Conservation (phyloP, 2,113 vertebrate genomes). For the Meles meles region DNA sequence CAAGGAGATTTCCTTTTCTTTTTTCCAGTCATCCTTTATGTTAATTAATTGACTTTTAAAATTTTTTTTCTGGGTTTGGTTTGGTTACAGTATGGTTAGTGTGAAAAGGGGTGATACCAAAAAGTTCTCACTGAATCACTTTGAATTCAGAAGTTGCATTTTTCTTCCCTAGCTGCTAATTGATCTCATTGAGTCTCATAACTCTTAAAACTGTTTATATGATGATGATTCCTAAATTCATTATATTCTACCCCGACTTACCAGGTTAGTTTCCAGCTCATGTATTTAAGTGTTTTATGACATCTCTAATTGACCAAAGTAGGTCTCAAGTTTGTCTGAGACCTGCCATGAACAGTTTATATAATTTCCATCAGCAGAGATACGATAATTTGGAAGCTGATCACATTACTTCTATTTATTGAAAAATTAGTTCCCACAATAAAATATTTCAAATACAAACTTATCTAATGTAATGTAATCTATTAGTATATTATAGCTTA, state of each 20-base stretch:
- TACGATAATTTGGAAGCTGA: neutral
- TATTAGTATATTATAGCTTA: no score
- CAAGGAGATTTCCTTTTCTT: neutral
- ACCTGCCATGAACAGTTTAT: neutral
- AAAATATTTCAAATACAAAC: neutral
- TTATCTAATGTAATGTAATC: neutral
- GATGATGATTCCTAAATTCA: neutral
- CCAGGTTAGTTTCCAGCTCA: neutral
- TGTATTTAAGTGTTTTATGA: neutral
- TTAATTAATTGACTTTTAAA: neutral
- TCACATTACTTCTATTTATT: neutral
- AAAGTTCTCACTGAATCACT: neutral
- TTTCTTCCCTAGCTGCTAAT: neutral
- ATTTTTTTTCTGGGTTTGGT: neutral
- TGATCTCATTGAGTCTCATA: neutral
- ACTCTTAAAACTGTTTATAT: neutral
- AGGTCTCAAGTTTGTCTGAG: neutral
- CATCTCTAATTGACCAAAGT: neutral
- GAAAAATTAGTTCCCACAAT: neutral
- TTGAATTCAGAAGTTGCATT: neutral
- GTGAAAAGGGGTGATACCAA: neutral
- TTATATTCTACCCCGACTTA: neutral
- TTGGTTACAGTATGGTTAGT: neutral
- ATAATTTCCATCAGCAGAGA: neutral
- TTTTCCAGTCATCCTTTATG: neutral